Evolutionary conservation across 2,113 vertebrate genomes (phyloP).

Genomic region (Bostrychus sinensis): DNA sequence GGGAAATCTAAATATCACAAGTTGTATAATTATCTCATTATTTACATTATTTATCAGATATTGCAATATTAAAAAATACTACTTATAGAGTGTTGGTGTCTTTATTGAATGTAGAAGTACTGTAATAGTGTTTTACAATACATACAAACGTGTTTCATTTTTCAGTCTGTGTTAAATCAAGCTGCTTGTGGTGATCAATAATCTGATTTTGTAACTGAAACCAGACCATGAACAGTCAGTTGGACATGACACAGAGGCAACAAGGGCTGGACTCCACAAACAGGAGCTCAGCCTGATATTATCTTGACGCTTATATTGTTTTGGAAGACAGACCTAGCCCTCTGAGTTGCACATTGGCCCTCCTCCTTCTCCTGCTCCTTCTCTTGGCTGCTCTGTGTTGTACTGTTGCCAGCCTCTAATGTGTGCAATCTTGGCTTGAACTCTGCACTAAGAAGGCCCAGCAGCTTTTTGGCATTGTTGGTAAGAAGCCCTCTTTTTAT

Average conservation of each 20-base stretch:
- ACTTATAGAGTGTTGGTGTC: too few species aligned
- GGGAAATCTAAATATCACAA: too few species aligned
- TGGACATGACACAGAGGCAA: neutral
- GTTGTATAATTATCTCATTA: too few species aligned
- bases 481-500: constrained; percentile 19
- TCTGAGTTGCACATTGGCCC: neutral
- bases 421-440: constrained; percentile 45
- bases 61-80: too few species aligned
- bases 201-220: constrained; percentile 9
- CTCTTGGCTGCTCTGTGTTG: constrained; percentile 27
- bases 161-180: neutral
- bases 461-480: constrained; percentile 43
- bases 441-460: constrained; percentile 35
- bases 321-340: constrained; percentile 5
- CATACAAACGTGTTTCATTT: neutral
- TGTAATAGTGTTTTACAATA: too few species aligned
- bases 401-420: constrained; percentile 48
- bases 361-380: neutral
- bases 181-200: constrained; percentile 3
- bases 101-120: too few species aligned
- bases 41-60: too few species aligned
- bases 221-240: constrained; percentile 9
- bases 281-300: constrained; percentile 2
- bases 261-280: neutral
- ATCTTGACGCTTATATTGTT: constrained; percentile 32